A percentile compares a stretch with the other conserved stretches of the same genome.
These are phyloP conservation scores for Pelochelys cantorii DNA, from an alignment of 2,797 vertebrate species.

Conservation along the genomic window DNA sequence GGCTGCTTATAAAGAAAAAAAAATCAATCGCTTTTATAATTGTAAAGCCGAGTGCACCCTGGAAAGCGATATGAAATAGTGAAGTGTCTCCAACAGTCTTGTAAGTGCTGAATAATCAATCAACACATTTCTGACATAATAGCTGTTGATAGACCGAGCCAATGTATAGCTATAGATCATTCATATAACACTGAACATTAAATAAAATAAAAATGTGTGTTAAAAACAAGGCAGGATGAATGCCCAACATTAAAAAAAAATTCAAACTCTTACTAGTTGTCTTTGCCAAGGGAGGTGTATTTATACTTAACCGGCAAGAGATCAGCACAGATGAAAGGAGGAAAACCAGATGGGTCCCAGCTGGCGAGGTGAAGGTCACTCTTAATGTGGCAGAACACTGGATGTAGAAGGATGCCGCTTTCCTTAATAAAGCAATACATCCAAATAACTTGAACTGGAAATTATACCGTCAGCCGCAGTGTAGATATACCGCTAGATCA, in stretches of 20 bases:
- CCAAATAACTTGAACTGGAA: background rate
- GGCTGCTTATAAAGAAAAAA: background rate
- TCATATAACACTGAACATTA: background rate
- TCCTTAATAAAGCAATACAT: background rate
- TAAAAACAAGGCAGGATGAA: background rate
- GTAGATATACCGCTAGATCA: background rate
- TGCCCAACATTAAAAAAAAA: background rate
- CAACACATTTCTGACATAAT: conserved; percentile 30
- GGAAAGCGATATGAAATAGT: conserved; percentile 20
- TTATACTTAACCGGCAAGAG: background rate
- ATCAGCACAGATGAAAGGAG: background rate
- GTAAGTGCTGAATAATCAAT: conserved; percentile 20
- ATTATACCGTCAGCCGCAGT: background rate
- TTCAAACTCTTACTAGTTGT: background rate
- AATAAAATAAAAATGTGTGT: background rate
- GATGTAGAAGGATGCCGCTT: background rate
- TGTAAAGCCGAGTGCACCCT: conserved; percentile 29
- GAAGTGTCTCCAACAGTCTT: conserved; percentile 7
- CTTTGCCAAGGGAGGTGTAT: background rate
- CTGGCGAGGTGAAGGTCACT: background rate
- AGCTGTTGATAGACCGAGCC: background rate
- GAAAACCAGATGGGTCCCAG: background rate
- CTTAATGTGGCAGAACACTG: background rate
- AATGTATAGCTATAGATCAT: background rate
- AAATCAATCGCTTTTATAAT: conserved; percentile 18